These are phyloP conservation scores for Nipponacmea schrenckii DNA, from an alignment of 2,888 invertebrate genomes.

Conservation along the genomic window DNA sequence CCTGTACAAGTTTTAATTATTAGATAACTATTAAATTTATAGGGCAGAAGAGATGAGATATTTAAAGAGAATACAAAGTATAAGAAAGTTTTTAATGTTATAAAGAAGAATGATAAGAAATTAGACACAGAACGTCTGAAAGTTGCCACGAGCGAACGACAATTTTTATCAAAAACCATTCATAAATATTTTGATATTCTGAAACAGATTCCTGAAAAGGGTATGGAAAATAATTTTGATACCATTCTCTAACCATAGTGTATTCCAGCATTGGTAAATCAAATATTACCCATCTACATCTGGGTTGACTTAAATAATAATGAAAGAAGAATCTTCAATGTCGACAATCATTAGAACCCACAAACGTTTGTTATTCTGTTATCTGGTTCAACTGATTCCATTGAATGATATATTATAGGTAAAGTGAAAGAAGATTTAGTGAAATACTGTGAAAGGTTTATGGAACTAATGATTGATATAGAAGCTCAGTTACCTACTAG, in stretches of 20 bases:
- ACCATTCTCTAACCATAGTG: too few relatives aligned
- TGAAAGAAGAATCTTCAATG: too few relatives aligned
- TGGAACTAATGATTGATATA: conserved; percentile 95
- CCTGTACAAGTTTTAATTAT: too few relatives aligned
- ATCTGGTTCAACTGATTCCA: too few relatives aligned
- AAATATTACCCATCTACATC: too few relatives aligned
- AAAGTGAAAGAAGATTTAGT: conserved; percentile 71
- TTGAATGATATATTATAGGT: conserved; percentile 39
- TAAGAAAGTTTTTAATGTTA: conserved; percentile 90
- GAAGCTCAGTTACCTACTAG: conserved; percentile 95
- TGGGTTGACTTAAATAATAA: too few relatives aligned
- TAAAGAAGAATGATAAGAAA: conserved; percentile 81
- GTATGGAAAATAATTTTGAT: conserved; percentile 33
- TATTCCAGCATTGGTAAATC: too few relatives aligned
- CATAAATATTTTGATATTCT: conserved; percentile 86
- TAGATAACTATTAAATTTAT: conserved; percentile 12
- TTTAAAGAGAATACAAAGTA: conserved; percentile 88
- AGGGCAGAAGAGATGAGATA: conserved; percentile 85
- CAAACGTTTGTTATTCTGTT: too few relatives aligned
- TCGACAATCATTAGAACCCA: too few relatives aligned
- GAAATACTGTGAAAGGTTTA: conserved; percentile 91
- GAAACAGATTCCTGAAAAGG: conserved; percentile 74
- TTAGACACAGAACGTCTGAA: conserved; percentile 63
- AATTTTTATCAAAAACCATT: conserved; percentile 86
- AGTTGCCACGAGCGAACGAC: conserved; percentile 80